Percentiles rank a stretch among this genome's conserved stretches.
phyloP scores from a whole-genome alignment of 2,797 vertebrate species.

The Acipenser oxyrinchus region DNA sequence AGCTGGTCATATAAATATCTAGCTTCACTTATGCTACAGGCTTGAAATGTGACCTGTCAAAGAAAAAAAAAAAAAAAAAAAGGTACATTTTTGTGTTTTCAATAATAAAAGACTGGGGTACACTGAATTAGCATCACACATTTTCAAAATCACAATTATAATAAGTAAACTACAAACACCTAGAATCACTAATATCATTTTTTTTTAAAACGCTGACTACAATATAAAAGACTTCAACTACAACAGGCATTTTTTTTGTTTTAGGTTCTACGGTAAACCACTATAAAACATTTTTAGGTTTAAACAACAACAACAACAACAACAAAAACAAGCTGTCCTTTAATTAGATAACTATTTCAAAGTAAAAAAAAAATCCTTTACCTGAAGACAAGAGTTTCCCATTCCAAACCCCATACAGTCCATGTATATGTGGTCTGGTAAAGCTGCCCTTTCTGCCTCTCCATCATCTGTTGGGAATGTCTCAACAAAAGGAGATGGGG shows the following conservation, averaged over 20 bases:
- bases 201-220: no score
- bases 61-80: conserved; percentile 21
- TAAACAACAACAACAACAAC: no score
- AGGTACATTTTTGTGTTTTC: not conserved
- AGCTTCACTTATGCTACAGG: conserved; percentile 94
- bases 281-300: no score
- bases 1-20: conserved; percentile 96
- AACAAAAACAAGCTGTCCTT: not conserved
- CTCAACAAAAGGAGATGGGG: conserved; percentile 82
- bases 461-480: conserved; percentile 72
- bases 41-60: conserved; percentile 92
- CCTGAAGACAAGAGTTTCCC: conserved; percentile 98
- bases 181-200: no score
- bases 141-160: no score
- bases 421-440: conserved; percentile 93
- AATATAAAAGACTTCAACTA: no score
- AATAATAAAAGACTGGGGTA: no score
- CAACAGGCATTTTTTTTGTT: no score
- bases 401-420: conserved; percentile 98
- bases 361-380: conserved; percentile 28
- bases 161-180: no score
- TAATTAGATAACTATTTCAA: conserved; percentile 6
- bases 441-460: conserved; percentile 69
- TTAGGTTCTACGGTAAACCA: no score
- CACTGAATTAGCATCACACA: no score